Evolutionary conservation across 2,888 invertebrate genomes (phyloP).

Genomic region (Frankliniella fusca): DNA sequence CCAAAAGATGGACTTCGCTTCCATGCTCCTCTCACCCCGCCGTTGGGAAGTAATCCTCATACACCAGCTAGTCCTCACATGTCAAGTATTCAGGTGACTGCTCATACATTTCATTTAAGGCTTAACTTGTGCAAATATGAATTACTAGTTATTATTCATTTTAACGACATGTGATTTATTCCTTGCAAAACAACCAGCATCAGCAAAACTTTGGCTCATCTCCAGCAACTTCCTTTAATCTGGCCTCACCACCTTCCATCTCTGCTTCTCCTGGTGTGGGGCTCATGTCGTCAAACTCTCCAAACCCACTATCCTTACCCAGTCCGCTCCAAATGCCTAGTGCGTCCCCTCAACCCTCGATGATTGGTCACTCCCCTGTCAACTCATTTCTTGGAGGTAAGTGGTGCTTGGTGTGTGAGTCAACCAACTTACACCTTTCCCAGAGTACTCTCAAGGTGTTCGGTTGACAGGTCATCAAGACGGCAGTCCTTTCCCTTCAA

Average conservation of each 20-base stretch:
- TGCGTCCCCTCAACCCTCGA: constrained; percentile 53
- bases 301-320: constrained; percentile 54
- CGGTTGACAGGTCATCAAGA: constrained; percentile 59
- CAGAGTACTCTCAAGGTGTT: neutral
- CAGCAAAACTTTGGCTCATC: constrained; percentile 62
- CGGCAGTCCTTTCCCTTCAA: constrained; percentile 67
- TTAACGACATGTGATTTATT: neutral
- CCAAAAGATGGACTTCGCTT: constrained; percentile 68
- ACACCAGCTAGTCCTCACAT: constrained; percentile 71
- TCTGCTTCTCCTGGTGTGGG: neutral
- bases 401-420: constrained; percentile 12
- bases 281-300: constrained; percentile 45
- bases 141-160: neutral
- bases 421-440: constrained; percentile 29
- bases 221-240: constrained; percentile 61
- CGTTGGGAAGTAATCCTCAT: constrained; percentile 73
- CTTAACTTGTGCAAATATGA: neutral
- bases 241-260: constrained; percentile 60
- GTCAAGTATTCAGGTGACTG: neutral
- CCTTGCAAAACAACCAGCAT: constrained; percentile 40
- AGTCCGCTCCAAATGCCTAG: constrained; percentile 56
- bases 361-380: constrained; percentile 60
- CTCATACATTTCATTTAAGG: too few relatives aligned
- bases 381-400: constrained; percentile 53
- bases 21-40: constrained; percentile 80